phyloP scores from a whole-genome alignment of 2,113 vertebrate genomes.

The Carettochelys insculpta region DNA sequence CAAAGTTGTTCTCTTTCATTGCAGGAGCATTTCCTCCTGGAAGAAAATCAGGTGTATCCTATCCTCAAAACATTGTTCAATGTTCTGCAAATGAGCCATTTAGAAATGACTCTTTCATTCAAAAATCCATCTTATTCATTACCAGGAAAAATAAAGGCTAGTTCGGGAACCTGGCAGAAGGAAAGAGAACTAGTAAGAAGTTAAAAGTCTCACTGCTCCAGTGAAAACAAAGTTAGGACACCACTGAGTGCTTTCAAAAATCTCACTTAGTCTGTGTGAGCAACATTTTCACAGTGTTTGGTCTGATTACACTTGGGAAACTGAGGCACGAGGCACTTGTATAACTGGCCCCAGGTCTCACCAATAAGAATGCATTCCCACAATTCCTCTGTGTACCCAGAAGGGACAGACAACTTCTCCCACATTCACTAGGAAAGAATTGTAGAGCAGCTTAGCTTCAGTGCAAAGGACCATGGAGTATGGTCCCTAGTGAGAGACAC shows the following conservation, averaged over 20 bases:
- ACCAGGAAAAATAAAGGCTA: neutral
- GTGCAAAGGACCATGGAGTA: neutral
- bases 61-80: too few relatives aligned
- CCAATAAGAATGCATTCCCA: neutral
- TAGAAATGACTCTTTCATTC: conserved; percentile 37
- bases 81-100: neutral
- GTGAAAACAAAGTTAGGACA: neutral
- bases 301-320: neutral
- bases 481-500: neutral
- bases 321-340: neutral
- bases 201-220: neutral
- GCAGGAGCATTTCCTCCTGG: neutral
- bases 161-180: conserved; percentile 9
- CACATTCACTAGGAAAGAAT: neutral
- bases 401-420: neutral
- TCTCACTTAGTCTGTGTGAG: neutral
- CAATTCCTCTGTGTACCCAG: neutral
- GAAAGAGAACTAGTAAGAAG: neutral
- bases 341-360: neutral
- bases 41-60: neutral
- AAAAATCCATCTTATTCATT: neutral
- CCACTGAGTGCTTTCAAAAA: neutral
- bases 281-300: neutral
- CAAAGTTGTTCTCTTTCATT: neutral
- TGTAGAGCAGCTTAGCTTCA: neutral